Conservation (phyloP, 2,888 invertebrate species). For the Trichogramma dendrolimi region DNA sequence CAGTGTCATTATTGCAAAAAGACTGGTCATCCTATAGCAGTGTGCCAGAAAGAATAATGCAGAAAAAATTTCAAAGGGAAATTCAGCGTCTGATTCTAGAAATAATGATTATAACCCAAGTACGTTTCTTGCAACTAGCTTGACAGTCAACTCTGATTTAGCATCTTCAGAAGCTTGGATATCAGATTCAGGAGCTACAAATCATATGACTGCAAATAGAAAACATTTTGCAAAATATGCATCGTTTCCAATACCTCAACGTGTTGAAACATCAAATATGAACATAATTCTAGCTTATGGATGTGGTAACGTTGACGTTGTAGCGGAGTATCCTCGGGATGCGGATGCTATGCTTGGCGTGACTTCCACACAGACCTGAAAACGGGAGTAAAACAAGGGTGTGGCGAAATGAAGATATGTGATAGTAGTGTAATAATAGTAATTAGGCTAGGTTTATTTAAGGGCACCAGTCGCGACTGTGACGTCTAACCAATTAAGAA, state of each 20-base stretch:
- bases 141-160: constrained; percentile 22
- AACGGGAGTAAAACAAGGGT: no score
- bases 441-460: no score
- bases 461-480: no score
- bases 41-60: constrained; percentile 21
- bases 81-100: neutral
- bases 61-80: neutral
- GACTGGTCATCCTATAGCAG: constrained; percentile 25
- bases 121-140: constrained; percentile 23
- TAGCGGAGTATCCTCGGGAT: no score
- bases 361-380: no score
- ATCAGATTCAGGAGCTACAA: constrained; percentile 23
- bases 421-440: no score
- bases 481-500: no score
- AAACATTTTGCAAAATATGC: constrained; percentile 22
- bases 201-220: constrained; percentile 26
- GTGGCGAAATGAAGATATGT: no score
- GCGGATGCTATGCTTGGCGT: no score
- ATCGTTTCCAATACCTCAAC: constrained; percentile 22
- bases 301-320: no score
- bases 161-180: constrained; percentile 30
- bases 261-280: no score
- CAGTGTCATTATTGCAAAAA: constrained; percentile 30
- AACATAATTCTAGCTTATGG: no score
- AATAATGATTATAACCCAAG: neutral